Evolutionary conservation across 1,140 invertebrate species (phyloP), one percentile per base, ranked within the genome.

Genomic region (Drosophila jambulina): DNA sequence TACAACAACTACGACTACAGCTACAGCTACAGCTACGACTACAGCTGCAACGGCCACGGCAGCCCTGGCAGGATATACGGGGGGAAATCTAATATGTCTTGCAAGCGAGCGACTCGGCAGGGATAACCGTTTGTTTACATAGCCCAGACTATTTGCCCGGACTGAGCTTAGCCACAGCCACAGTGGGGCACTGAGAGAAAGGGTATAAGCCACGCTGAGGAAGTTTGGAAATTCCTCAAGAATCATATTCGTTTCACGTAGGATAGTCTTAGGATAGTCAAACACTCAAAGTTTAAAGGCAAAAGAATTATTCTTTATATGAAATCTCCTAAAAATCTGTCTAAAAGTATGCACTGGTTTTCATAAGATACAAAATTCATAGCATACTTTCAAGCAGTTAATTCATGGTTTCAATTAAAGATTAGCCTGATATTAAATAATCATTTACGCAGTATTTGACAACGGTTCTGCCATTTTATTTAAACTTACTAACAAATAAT

Each of bases 91-190:
- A 88, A 88, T 88, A 88, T 87, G 81, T 90, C 85, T 90, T 88
- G 85, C 77, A 78, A 58, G 64, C 43, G 75, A 78, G 64, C 75
- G 36, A 61, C 84, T 80, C 70, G 80, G 58, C 63, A 67, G 75
- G 81, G 81, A 88, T 88, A 90, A 91, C 81, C 80, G 85, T 88
- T 88, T 88, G 85, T 88, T 88, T 88, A 85, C 84, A 88, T 71
- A 81, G 75, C 49, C 53, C 64, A 69, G 81, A 70, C 64, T 56
- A 72, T 79, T 79, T 79, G 67, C 76, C 60, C 49, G 65, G 75
- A 53, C 75, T 19, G 51, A 46, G 36, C 59, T 59, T 72, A 72
- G 54, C 45, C 68, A 38, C 36, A 49, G 67, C 54, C 54, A 51
- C 69, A 36, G 70, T 7, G 23, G 25, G 38, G n/a, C 68, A 71